Evolutionary conservation across 2,888 invertebrate genomes (phyloP), one percentile per base, ranked within the genome.

Genomic region (Polylopha cassiicola): DNA sequence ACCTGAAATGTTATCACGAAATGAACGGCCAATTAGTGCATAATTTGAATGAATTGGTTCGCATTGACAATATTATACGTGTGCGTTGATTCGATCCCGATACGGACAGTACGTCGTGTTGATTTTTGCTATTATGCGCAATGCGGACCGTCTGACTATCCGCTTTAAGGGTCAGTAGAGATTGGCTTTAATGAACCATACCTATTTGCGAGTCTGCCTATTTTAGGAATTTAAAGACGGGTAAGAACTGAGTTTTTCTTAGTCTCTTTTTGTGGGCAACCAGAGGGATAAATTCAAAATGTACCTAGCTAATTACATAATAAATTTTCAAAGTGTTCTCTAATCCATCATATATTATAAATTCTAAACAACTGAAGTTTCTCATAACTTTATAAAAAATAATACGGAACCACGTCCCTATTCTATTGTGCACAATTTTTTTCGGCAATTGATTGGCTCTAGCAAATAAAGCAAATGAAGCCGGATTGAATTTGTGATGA

Each of bases 401-500:
- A 11, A 9, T 44, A 54, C 59, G 48, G 73, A 60, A 65, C 67
- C 61, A 34, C 2, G 11, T 2, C 2, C 3, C 7, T 18, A 15
- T 15, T 45, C 47, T 28, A 27, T 15, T 34, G 46, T 58, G 58
- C 43, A 43, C 58, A 53, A 57, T 67, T 76, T 76, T 75, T 78
- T 80, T 78, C 68, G 71, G 58, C 75, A 73, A 75, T 76, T 76
- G 76, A 82, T 80, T 79, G 80, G 71, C 67, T 69, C 62, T 46
- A 39, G 59, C 68, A 77, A 79, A 79, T 70, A 79, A 73, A 79
- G 61, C 66, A 78, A 77, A 80, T 77, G 73, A 75, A 73, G 56
- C 53, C 46, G 55, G 61, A 81, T 80, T 72, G 78, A 79, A 79
- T 80, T 73, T 71, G 73, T 72, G 75, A 82, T 82, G 75, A 75